phyloP scores from a whole-genome alignment of 2,888 invertebrate genomes.

The Seladonia tumulorum region DNA sequence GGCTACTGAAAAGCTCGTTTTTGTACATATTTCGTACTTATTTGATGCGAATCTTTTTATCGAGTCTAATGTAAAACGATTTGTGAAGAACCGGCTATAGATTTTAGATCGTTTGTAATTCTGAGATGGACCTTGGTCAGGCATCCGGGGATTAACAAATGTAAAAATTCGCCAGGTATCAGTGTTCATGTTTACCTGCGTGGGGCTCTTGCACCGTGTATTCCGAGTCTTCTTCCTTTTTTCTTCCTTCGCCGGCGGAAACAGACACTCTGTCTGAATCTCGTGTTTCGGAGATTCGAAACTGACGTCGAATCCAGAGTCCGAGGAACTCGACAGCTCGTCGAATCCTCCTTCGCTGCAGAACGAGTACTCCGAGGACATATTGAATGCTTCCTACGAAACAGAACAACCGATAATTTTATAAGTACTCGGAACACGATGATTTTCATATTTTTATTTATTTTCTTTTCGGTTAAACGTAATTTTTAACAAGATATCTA shows the following conservation, averaged over 20 bases:
- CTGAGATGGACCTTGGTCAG: background rate
- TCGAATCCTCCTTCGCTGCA: conserved; percentile 83
- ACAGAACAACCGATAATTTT: conserved; percentile 5
- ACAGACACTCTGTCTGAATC: conserved; percentile 81
- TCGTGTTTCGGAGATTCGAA: conserved; percentile 86
- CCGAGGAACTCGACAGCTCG: conserved; percentile 87
- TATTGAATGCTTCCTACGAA: conserved; percentile 66
- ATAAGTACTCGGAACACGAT: background rate
- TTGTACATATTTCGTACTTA: no score
- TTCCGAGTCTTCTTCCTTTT: conserved; percentile 90
- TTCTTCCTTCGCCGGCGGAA: conserved; percentile 83
- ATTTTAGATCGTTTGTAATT: background rate
- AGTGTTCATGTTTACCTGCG: conserved; percentile 81
- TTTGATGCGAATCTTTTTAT: no score
- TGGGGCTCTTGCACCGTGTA: conserved; percentile 90
- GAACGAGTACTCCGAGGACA: conserved; percentile 83
- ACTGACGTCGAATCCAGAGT: conserved; percentile 92
- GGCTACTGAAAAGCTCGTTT: no score
- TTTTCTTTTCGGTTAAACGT: no score
- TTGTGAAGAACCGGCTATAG: background rate
- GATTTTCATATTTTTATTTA: background rate
- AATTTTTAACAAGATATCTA: background rate
- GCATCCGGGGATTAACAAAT: background rate
- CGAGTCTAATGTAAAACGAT: no score
- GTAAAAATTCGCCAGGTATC: background rate